These are phyloP conservation scores for Pangasius krempfi DNA, from an alignment of 2,797 vertebrate species.

Conservation along the genomic window DNA sequence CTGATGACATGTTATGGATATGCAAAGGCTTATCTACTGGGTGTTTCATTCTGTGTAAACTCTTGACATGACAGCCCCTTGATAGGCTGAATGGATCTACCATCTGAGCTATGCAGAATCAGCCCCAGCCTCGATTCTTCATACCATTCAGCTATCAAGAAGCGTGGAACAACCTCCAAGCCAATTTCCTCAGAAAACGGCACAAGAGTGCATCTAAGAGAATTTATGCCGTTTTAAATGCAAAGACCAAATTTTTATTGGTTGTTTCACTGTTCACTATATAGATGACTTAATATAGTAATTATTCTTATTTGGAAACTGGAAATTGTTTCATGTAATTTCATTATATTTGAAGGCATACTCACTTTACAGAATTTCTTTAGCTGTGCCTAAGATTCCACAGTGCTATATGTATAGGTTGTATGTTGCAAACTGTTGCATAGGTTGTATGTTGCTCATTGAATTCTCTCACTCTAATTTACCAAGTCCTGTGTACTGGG, in stretches of 20 bases:
- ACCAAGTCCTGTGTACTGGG: neutral
- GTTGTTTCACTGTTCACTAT: neutral
- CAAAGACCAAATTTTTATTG: neutral
- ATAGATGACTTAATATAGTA: neutral
- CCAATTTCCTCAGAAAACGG: neutral
- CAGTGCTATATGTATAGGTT: neutral
- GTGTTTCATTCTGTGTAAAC: neutral
- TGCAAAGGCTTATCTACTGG: neutral
- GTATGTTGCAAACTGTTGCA: neutral
- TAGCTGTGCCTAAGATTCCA: neutral
- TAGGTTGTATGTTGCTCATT: neutral
- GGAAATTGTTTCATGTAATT: neutral
- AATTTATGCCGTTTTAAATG: neutral
- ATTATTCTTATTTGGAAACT: neutral
- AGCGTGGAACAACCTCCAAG: neutral
- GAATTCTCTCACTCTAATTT: neutral
- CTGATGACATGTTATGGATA: neutral
- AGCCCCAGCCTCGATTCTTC: too few species aligned
- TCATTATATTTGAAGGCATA: neutral
- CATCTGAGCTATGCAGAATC: neutral
- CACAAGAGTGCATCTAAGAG: neutral
- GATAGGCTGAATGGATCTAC: neutral
- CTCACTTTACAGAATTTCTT: neutral
- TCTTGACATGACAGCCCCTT: neutral
- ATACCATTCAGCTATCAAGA: neutral